Evolutionary conservation across 2,888 invertebrate genomes (phyloP).

Genomic region (Zele albiditarsus): DNA sequence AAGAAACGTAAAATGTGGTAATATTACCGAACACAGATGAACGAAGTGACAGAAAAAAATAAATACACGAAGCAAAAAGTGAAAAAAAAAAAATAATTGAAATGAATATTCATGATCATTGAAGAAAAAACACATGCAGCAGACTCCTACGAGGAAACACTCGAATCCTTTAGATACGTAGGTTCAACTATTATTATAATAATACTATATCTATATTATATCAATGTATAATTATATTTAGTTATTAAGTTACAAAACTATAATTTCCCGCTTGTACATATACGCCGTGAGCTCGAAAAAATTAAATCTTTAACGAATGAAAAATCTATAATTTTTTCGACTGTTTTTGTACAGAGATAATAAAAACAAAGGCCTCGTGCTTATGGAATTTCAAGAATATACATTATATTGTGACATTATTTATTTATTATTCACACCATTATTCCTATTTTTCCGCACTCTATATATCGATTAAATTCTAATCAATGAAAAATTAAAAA

Average conservation of each 20-base stretch:
- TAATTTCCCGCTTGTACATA: constrained; percentile 70
- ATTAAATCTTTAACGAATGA: constrained; percentile 67
- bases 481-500: not conserved
- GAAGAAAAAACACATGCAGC: constrained; percentile 35
- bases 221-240: constrained; percentile 72
- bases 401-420: constrained; percentile 49
- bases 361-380: constrained; percentile 72
- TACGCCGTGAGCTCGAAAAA: constrained; percentile 72
- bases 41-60: constrained; percentile 9
- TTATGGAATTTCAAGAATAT: constrained; percentile 72
- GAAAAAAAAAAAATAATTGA: constrained; percentile 34
- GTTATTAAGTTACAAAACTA: constrained; percentile 66
- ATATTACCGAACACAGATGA: constrained; percentile 7
- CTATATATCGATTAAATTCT: not conserved
- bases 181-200: constrained; percentile 65
- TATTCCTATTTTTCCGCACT: not conserved
- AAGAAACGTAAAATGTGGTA: not conserved
- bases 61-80: constrained; percentile 31
- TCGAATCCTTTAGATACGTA: constrained; percentile 66
- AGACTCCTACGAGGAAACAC: constrained; percentile 52
- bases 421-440: constrained; percentile 20
- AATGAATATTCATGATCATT: constrained; percentile 16
- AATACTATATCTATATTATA: constrained; percentile 51
- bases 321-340: constrained; percentile 72
- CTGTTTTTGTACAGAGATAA: constrained; percentile 73